These are phyloP conservation scores for Gastrophysa polygoni DNA, from an alignment of 2,888 invertebrate genomes.

Conservation along the genomic window DNA sequence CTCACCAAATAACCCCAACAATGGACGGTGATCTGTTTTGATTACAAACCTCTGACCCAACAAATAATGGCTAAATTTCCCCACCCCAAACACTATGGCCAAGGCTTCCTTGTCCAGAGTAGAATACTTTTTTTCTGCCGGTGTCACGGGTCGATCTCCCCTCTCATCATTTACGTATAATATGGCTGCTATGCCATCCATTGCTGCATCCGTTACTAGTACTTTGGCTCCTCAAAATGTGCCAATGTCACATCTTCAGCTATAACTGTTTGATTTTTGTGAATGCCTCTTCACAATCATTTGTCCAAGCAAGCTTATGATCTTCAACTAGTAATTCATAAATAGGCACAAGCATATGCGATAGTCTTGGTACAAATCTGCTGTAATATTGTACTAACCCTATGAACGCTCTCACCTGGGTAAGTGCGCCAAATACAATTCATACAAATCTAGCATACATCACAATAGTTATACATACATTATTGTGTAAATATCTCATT, in stretches of 20 bases:
- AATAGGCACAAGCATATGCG: conserved; percentile 22
- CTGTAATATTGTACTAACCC: conserved; percentile 31
- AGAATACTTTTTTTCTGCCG: conserved; percentile 37
- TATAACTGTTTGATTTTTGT: conserved; percentile 22
- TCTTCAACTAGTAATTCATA: conserved; percentile 25
- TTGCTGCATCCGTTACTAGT: conserved; percentile 19
- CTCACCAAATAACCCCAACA: conserved; percentile 42
- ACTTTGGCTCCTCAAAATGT: conserved; percentile 29
- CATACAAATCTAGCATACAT: too few relatives aligned
- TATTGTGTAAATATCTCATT: too few relatives aligned
- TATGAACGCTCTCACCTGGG: conserved; percentile 23
- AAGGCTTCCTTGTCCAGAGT: conserved; percentile 44
- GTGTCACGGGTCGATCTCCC: conserved; percentile 37
- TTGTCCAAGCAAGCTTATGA: conserved; percentile 20
- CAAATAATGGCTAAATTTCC: conserved; percentile 49
- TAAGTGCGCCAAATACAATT: neutral
- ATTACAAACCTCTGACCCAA: conserved; percentile 44
- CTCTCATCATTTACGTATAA: neutral
- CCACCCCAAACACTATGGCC: conserved; percentile 45
- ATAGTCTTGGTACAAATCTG: conserved; percentile 21
- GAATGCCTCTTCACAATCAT: conserved; percentile 27
- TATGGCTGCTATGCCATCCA: conserved; percentile 14
- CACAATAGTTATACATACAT: too few relatives aligned
- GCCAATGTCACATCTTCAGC: conserved; percentile 15
- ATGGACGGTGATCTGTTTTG: conserved; percentile 47